Base-by-base conservation (phyloP, 2,113 vertebrate species). In the Polyodon spathula region DNA sequence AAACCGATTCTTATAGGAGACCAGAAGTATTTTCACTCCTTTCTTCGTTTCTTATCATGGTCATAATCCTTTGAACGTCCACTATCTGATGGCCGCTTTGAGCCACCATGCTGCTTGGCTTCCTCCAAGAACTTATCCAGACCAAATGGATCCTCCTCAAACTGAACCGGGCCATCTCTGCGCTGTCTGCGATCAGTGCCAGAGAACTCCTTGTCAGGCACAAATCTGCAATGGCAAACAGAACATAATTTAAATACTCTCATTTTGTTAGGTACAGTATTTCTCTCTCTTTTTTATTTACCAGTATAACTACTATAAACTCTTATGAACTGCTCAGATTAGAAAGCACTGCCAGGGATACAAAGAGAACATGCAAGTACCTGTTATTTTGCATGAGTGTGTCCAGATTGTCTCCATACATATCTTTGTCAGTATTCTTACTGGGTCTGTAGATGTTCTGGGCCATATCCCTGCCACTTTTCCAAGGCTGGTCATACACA, bases 61-160 rank as follows among this genome's bases (percentile, higher is more conserved):
- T 98, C 96, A 0, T 97, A 93, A 65, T 99, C 95, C 73, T 97
- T 97, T 3, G 92, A 91, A 51, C 93, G 90, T 62, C 89, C 86
- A 75, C 92, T 93, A 41, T 93, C 89, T 0, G 95, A 94, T 0
- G 94, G 93, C 68, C 95, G 86, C 78, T 97, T 99, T 54, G 95
- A 95, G 50, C 93, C 94, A 10, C 94, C 95, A 0, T 99, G 96
- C 70, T 97, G 95, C 78, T 99, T 99, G 40, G 95, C 96, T 77
- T 99, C 92, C 76, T 98, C 92, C 86, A 99, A 93, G 88, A 99
- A 99, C 78, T 96, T 97, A 73, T 99, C 95, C 83, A 99, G 84
- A 80, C 96, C 95, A 54, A 99, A 99, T 3, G 95, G 94, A 90
- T 99, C 96, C 67, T 97, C 94, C 66, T 99, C 96, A 81, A 97